Base-by-base conservation (phyloP, 2,113 vertebrate species). In the Phrynosoma platyrhinos region DNA sequence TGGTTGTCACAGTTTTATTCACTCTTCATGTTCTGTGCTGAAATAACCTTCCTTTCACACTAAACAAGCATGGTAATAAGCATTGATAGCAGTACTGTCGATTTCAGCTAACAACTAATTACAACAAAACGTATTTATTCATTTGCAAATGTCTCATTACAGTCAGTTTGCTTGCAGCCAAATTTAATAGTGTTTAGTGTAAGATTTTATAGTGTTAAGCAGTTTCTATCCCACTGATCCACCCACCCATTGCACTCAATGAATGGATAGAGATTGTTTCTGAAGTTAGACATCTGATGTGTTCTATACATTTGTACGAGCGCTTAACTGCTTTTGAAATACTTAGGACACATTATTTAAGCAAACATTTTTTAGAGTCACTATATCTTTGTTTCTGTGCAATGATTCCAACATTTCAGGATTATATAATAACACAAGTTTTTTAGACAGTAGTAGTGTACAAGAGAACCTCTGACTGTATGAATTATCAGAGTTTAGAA, bases 1-100 rank as follows among this genome's bases (percentile, higher is more conserved):
- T 80, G 71, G 68, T 10, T 86, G 72, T 81, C 84, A 84, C 16
- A 1, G 86, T 88, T 95, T 94, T 53, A 84, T 90, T 90, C 86
- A 53, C 8, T 71, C 68, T 84, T 20, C 55, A n/a, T 90, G 62
- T 18, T 4, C 64, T 91, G 62, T 89, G 89, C 47, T 91, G 72
- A 89, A 90, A 89, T 86, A 85, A 88, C 52, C 20, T 6, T 88
- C 83, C 58, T 75, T 91, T 87, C 36, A 42, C 76, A 77, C 32
- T 83, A 85, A 55, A 32, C 90, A 27, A 90, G 75, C 4, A 27
- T 69, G 18, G 69, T 92, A 58, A 58, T 10, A 58, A 3, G 53
- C 14, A 9, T 58, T 58, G 55, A 14, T 58, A 2, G 74, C 69
- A n/a, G 32, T 16, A 0, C 0, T 83, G 14, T 89, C 88, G 74